Evolutionary conservation across 2,113 vertebrate species (phyloP), one percentile per base, ranked within the genome.

Genomic region (Hippolais icterina): DNA sequence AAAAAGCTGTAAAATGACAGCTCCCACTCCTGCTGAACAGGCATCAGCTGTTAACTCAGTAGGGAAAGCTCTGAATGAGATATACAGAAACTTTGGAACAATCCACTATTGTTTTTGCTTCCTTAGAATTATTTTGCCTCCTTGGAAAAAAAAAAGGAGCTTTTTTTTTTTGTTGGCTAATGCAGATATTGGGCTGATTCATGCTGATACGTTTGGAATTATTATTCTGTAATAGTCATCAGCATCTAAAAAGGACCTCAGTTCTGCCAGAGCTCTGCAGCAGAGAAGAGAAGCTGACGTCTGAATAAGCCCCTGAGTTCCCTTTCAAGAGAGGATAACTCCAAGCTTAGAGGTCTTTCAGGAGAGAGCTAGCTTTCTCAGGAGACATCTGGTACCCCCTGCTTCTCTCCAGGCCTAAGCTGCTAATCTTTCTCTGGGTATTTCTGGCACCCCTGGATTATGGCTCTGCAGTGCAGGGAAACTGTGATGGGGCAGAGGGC

Each of bases 121-220:
- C 63, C 90, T 91, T 89, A 92, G 71, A 95, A 91, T 92, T 91
- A 89, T 81, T 90, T 95, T 91, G 31, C 69, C 29, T 78, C 41
- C 71, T 74, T 0, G 2, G 42, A 3, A 61, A 56, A 78, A 95
- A 87, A 39, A 24, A 64, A 53, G 15, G 15, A 65, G 7, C 10
- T 42, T 47, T 53, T 33, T 53, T 22, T 37, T 50, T 17, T n/a
- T 63, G n/a, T 44, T 78, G 19, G 37, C n/a, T 84, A 68, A 66
- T 92, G 93, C 71, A 92, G 92, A 47, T 94, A 81, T 63, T 74
- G 92, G 92, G 76, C 71, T 96, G 93, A 94, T 96, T 96, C 85
- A 86, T 7, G 17, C 74, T 64, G 70, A 61, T 93, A 90, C 4
- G 0, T 86, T 93, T 44, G 71, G 72, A 94, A 70, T 71, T 44